Conservation (phyloP, 2,113 vertebrate species). For the Odobenus rosmarus region DNA sequence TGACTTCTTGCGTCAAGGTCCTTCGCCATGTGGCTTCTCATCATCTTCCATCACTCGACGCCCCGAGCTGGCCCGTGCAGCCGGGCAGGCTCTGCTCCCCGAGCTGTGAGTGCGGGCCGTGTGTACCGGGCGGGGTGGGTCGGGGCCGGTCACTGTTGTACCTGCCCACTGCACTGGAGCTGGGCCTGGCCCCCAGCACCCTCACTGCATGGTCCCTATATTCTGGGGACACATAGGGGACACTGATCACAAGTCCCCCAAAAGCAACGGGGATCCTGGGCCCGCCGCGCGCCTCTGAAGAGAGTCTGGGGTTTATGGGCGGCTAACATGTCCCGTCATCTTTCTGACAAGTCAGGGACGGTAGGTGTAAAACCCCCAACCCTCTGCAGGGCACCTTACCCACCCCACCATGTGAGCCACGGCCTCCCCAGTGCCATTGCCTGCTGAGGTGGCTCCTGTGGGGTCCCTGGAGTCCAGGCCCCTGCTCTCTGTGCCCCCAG, state of each 20-base stretch:
- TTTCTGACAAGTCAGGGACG: not conserved
- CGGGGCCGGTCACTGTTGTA: rapidly evolving
- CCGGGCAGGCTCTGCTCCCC: not conserved
- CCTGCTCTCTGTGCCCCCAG: not conserved
- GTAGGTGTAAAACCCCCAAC: not conserved
- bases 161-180: not conserved
- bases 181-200: not conserved
- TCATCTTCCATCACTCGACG: no score
- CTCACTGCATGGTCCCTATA: no score
- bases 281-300: not conserved
- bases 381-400: not conserved
- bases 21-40: not conserved
- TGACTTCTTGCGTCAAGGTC: not conserved
- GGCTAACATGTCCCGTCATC: not conserved
- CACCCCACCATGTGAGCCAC: not conserved
- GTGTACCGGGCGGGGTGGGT: rapidly evolving
- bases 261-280: not conserved
- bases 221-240: not conserved
- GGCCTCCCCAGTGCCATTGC: not conserved
- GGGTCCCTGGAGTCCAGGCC: not conserved
- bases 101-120: rapidly evolving
- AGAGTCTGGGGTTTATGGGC: not conserved
- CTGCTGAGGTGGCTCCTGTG: not conserved
- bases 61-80: rapidly evolving
- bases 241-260: not conserved